Conservation (phyloP, 2,797 vertebrate species). For the Todus mexicanus region DNA sequence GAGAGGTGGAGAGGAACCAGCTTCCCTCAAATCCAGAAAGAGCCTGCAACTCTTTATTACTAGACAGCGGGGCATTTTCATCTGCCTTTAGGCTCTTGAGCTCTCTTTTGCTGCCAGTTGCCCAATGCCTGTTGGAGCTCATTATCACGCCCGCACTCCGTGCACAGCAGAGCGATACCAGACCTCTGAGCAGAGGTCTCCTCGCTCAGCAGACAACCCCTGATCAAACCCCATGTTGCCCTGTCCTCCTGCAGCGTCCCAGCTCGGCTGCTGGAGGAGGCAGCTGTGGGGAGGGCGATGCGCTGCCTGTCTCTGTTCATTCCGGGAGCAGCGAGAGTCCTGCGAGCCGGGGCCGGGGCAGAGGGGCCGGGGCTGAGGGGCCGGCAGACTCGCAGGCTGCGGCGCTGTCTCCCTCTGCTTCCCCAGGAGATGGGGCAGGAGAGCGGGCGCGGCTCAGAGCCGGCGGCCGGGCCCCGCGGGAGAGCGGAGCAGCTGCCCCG, state of each 20-base stretch:
- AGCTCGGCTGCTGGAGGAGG: neutral
- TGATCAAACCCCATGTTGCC: neutral
- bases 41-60: neutral
- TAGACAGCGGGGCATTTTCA: neutral
- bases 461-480: neutral
- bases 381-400: no score
- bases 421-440: conserved; percentile 3
- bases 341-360: neutral
- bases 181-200: neutral
- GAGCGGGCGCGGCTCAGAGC: neutral
- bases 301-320: neutral
- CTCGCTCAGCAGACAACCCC: neutral
- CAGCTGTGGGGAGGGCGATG: neutral
- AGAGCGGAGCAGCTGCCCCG: neutral
- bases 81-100: neutral
- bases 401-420: neutral
- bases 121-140: neutral
- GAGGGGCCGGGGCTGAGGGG: neutral
- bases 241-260: neutral
- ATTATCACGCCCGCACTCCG: neutral
- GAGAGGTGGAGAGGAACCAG: neutral
- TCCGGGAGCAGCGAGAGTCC: neutral
- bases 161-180: neutral
- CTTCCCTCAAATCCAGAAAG: neutral
- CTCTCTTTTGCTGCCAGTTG: neutral